Evolutionary conservation across 2,888 invertebrate genomes (phyloP).

Genomic region (Kryphioiulus occultus): DNA sequence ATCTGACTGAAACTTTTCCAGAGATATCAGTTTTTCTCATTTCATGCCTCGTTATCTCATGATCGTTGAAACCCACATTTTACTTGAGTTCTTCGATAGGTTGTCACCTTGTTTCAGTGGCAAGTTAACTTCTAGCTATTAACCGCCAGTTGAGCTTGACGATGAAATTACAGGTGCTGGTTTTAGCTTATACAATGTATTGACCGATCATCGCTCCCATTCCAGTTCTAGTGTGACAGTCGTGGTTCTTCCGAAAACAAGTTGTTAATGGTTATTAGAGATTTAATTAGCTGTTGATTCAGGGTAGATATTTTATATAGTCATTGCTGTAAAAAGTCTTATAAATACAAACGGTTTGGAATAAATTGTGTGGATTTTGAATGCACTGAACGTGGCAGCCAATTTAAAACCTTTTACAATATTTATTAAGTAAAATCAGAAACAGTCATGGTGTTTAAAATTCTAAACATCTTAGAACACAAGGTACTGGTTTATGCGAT

Average conservation of each 20-base stretch:
- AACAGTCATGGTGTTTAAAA: background rate
- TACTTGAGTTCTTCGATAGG: no score
- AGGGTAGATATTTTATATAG: background rate
- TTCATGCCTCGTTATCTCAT: no score
- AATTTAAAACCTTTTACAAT: background rate
- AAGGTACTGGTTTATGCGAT: constrained; percentile 3
- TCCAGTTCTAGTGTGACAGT: background rate
- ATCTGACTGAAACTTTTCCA: background rate
- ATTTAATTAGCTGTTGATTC: constrained; percentile 1
- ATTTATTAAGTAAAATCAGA: constrained; percentile 2
- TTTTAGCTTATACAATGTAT: no score
- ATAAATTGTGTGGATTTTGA: background rate
- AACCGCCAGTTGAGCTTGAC: no score
- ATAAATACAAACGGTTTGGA: background rate
- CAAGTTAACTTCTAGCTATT: no score
- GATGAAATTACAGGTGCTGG: no score
- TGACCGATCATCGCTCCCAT: no score
- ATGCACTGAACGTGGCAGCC: background rate
- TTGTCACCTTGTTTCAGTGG: no score
- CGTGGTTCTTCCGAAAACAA: background rate
- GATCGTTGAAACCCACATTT: no score
- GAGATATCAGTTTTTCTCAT: no score
- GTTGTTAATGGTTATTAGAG: constrained; percentile 7
- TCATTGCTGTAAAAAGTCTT: background rate
- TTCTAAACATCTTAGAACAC: constrained; percentile 6